Evolutionary conservation across 2,113 vertebrate species (phyloP), one percentile per base, ranked within the genome.

Genomic region (Eleginops maclovinus): DNA sequence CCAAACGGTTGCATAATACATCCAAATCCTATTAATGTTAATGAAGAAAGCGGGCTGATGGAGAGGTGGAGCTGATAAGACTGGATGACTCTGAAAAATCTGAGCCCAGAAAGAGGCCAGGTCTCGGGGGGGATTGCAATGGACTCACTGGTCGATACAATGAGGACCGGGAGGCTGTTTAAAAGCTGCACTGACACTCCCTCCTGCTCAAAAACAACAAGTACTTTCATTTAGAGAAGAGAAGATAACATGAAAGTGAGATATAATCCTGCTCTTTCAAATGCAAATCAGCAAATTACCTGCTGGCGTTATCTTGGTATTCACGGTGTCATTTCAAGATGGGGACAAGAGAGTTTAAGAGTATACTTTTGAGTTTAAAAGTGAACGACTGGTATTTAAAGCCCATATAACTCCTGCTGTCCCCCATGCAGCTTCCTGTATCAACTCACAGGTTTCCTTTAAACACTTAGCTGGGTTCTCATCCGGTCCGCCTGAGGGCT

Each of bases 11-110:
- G 86, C 87, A 85, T 92, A 93, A 94, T 90, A 63, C 74, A 93
- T 89, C 86, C 81, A 87, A 85, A 92, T 89, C 79, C 85, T 87
- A 88, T 92, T 91, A 88, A 90, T 86, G 87, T 85, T 93, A 89
- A 92, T 90, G 88, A 90, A 85, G 77, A 87, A 87, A 78, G 81
- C 46, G 36, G 76, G 62, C 82, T 82, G 87, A 75, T 81, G 82
- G 80, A 89, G 85, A 78, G 72, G 85, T 81, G 72, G 63, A 71
- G 86, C 79, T 72, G 75, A 83, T 75, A 56, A 87, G 54, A 72
- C 49, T 68, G 78, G 56, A 82, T 75, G 83, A 54, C 61, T 76
- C 54, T 7, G 67, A 82, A 87, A 82, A 87, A 65, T 72, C 75
- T 11, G 62, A 82, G 69, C 51, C 5, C 13, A 81, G 79, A 72